phyloP scores from a whole-genome alignment of 2,113 vertebrate genomes.

The Oreamnos americanus region DNA sequence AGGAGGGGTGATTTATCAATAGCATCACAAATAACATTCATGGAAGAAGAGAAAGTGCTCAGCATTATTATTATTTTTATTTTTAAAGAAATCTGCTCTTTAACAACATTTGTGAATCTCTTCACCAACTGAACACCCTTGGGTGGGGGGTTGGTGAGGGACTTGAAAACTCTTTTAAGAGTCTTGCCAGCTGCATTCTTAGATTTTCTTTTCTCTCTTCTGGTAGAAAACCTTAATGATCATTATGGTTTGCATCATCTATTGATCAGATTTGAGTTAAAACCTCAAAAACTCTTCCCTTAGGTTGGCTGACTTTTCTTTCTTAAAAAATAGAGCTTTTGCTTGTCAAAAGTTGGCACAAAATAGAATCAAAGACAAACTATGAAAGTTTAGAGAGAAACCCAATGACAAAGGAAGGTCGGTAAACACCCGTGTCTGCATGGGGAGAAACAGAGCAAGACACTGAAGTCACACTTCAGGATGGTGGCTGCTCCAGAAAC shows the following conservation, averaged over 20 bases:
- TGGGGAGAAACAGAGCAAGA: background rate
- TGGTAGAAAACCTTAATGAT: background rate
- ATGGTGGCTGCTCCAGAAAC: accelerated
- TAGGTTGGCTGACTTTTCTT: background rate
- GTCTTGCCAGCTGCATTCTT: background rate
- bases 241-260: background rate
- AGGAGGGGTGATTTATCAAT: background rate
- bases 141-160: background rate
- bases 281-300: background rate
- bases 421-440: background rate
- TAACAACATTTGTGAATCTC: background rate
- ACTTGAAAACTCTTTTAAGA: background rate
- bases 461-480: accelerated
- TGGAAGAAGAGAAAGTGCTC: too few relatives aligned
- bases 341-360: background rate
- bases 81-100: background rate
- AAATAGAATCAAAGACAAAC: background rate
- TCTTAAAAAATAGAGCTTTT: background rate
- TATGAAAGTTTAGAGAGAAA: background rate
- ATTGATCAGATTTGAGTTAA: background rate
- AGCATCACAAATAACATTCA: background rate
- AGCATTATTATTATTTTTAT: background rate
- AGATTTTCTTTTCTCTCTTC: background rate
- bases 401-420: background rate
- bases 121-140: background rate